Conservation (phyloP, 2,113 vertebrate species). For the Semnornis frantzii region DNA sequence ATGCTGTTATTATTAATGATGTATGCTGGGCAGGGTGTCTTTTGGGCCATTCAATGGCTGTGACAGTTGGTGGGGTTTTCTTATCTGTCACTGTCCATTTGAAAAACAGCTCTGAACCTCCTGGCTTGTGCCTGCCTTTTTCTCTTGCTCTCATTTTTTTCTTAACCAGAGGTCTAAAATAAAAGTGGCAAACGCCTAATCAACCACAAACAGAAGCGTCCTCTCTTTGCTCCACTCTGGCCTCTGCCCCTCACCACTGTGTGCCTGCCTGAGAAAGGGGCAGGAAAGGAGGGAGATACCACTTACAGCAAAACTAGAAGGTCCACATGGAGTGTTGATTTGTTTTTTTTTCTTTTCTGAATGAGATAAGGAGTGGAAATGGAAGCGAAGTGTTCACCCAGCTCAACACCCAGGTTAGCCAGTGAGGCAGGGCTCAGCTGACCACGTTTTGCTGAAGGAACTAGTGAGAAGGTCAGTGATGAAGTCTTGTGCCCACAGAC, state of each 20-base stretch:
- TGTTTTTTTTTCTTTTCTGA: not conserved
- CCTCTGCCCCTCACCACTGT: not conserved
- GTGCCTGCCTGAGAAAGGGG: not conserved
- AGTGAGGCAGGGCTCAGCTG: not conserved
- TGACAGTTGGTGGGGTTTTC: slow-evolving; percentile 50
- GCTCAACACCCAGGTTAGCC: not conserved
- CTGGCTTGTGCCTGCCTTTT: not conserved
- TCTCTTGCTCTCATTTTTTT: not conserved
- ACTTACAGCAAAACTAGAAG: not conserved
- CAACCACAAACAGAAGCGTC: slow-evolving; percentile 39
- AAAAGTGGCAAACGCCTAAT: slow-evolving; percentile 40
- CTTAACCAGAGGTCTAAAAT: slow-evolving; percentile 36
- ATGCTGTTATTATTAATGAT: not conserved
- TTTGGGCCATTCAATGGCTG: not conserved
- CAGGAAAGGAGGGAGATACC: not conserved
- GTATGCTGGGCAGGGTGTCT: not conserved
- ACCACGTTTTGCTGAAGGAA: not conserved
- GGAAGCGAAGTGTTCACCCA: not conserved
- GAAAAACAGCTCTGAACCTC: slow-evolving; percentile 34
- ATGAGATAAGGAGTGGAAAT: not conserved
- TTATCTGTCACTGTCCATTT: slow-evolving; percentile 51
- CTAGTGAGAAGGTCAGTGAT: not conserved
- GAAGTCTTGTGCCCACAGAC: not conserved
- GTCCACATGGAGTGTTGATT: not conserved
- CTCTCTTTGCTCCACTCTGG: not conserved